Percentiles rank a stretch among this genome's conserved stretches.
Evolutionary conservation across 2,797 vertebrate species (phyloP).

Genomic region (Diplodus sargus): DNA sequence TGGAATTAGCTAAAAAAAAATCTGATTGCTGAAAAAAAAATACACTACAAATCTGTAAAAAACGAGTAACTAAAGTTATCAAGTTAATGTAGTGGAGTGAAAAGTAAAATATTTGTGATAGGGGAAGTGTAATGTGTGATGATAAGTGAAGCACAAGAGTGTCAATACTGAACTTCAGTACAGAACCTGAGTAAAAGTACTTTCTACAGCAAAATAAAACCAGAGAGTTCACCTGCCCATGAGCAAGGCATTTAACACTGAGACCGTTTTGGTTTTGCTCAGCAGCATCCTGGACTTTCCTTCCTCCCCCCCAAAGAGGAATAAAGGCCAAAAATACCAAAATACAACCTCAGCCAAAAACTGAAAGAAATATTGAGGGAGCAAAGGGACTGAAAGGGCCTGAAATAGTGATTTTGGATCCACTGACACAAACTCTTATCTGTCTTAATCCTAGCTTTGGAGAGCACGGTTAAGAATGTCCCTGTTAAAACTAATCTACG

Average conservation of each 20-base stretch:
- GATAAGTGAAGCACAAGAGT: too few species aligned
- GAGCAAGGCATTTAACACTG: background rate
- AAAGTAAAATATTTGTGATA: too few species aligned
- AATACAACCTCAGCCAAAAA: background rate
- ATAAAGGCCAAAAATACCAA: background rate
- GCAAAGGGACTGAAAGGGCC: slow-evolving; percentile 39
- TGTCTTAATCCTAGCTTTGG: slow-evolving; percentile 69
- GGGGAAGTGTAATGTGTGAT: too few species aligned
- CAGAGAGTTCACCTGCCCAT: background rate
- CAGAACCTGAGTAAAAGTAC: too few species aligned
- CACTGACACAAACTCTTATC: slow-evolving; percentile 58
- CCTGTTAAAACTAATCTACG: slow-evolving; percentile 79
- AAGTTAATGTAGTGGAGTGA: too few species aligned
- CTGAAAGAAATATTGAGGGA: background rate
- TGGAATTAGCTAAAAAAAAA: too few species aligned
- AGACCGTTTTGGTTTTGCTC: background rate
- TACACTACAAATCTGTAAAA: too few species aligned
- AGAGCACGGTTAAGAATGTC: slow-evolving; percentile 62
- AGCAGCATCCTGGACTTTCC: background rate
- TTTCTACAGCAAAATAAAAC: background rate
- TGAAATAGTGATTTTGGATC: slow-evolving; percentile 51
- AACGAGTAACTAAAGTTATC: too few species aligned
- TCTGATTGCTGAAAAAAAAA: too few species aligned
- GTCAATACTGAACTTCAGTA: too few species aligned
- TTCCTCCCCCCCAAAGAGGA: background rate